phyloP scores from a whole-genome alignment of 37 sponge, comb jelly and placozoan genomes.

The Mnemiopsis leidyi region DNA sequence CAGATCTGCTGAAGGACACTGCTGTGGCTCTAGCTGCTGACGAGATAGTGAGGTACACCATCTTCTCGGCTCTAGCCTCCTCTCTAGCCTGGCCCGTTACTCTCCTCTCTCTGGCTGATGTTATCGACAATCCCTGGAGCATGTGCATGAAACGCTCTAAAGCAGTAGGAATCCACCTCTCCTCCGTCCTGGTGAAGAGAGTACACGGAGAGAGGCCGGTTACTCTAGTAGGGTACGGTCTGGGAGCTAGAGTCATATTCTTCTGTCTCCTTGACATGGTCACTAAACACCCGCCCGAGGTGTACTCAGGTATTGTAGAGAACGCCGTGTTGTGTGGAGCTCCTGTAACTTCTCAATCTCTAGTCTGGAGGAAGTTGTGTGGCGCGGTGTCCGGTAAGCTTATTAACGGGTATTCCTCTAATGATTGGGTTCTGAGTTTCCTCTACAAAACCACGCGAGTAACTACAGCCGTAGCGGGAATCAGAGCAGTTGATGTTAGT shows the following conservation, averaged over 20 bases:
- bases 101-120: neutral
- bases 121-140: slow-evolving; percentile 67
- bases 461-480: neutral
- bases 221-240: slow-evolving; percentile 62
- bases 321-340: slow-evolving; percentile 42
- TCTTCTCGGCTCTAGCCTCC: slow-evolving; percentile 15
- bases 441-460: slow-evolving; percentile 12
- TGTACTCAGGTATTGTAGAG: slow-evolving; percentile 12
- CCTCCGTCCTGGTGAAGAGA: slow-evolving; percentile 9
- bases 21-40: neutral
- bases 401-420: neutral
- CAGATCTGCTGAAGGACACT: neutral
- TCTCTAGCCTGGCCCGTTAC: slow-evolving; percentile 65
- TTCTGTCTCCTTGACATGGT: slow-evolving; percentile 63
- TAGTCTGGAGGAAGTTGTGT: neutral
- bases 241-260: slow-evolving; percentile 66
- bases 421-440: slow-evolving; percentile 47
- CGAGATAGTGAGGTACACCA: slow-evolving; percentile 30
- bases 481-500: neutral
- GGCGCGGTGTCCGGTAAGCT: neutral
- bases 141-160: slow-evolving; percentile 61
- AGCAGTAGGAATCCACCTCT: slow-evolving; percentile 11
- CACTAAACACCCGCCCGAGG: neutral
- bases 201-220: slow-evolving; percentile 45
- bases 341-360: slow-evolving; percentile 22